phyloP scores from a whole-genome alignment of 2,797 vertebrate species.

The Fistularia commersonii region DNA sequence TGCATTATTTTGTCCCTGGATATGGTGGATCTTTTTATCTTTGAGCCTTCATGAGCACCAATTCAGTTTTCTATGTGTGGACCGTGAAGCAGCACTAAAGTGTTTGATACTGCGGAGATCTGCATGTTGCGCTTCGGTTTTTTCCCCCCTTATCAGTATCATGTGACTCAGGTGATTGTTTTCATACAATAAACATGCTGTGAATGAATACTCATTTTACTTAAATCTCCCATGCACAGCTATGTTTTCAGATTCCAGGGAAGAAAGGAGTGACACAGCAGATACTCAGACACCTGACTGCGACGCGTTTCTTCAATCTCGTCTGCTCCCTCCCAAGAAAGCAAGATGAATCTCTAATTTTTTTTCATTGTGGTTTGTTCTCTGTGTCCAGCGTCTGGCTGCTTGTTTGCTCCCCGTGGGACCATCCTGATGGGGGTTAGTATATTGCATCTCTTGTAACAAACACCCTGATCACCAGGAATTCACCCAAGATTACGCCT shows the following conservation, averaged over 20 bases:
- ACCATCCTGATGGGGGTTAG: neutral
- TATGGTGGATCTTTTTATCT: constrained; percentile 7
- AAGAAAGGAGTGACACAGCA: too few species aligned
- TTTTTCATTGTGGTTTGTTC: neutral
- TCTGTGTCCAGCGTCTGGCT: neutral
- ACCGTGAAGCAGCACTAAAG: neutral
- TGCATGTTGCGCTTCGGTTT: neutral
- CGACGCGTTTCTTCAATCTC: neutral
- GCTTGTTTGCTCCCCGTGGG: neutral
- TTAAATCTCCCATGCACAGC: too few species aligned
- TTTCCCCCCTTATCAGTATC: constrained; percentile 5
- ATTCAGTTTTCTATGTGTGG: constrained; percentile 12
- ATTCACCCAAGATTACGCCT: constrained; percentile 2
- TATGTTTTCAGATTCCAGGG: too few species aligned
- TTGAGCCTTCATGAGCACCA: constrained; percentile 8
- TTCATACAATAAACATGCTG: constrained; percentile 21
- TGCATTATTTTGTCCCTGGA: constrained; percentile 18
- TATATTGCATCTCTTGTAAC: constrained; percentile 5
- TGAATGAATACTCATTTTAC: constrained; percentile 1
- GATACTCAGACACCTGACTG: neutral
- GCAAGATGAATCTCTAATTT: neutral
- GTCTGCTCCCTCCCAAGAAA: neutral
- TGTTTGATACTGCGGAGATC: constrained; percentile 4
- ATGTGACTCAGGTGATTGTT: constrained; percentile 21
- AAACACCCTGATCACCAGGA: neutral